Evolutionary conservation across 2,888 invertebrate genomes (phyloP), one percentile per base, ranked within the genome.

Genomic region (Chloromyia formosa): DNA sequence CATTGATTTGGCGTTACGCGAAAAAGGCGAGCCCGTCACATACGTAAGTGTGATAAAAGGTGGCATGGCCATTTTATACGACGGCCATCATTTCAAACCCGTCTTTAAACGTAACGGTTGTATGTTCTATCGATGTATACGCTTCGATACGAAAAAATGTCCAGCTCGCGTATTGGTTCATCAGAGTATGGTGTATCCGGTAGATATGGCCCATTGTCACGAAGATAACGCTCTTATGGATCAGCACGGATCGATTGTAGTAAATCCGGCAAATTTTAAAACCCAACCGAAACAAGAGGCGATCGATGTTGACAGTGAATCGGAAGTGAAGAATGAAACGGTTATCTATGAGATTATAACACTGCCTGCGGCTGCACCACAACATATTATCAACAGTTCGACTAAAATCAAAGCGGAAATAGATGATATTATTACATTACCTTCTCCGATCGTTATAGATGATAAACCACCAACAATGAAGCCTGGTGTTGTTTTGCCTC

Each of bases 11-110:
- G 76, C 75, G 9, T 23, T 76, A 0, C 45, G 73, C 22, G 61
- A 42, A 12, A 5, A 72, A 16, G 27, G 74, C 0, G 74, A 77
- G 1, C 77, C 76, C 16, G 81, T 82, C 2, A 80, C 83, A 0
- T 85, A 84, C 75, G 83, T 82, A 1, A 84, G 84, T 1, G 82
- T 84, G 0, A 83, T 84, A 0, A 84, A 83, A 75, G 84, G 84
- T 66, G 84, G 83, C n/a, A 84, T 85, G 78, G 84, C 84, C 75
- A 78, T 84, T 23, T 75, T 83, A 1, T 82, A 80, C n/a, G 81
- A 84, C 42, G 84, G 83, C 0, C 84, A 84, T 77, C 81, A 84
- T 64, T 84, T 82, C 60, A 81, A 80, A 68, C 84, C 83, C 66
- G 81, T 82, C 42, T 84, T 82, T 78, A 84, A 84, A 18, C 82